phyloP scores from a whole-genome alignment of 2,888 invertebrate species.

The Salticus scenicus region DNA sequence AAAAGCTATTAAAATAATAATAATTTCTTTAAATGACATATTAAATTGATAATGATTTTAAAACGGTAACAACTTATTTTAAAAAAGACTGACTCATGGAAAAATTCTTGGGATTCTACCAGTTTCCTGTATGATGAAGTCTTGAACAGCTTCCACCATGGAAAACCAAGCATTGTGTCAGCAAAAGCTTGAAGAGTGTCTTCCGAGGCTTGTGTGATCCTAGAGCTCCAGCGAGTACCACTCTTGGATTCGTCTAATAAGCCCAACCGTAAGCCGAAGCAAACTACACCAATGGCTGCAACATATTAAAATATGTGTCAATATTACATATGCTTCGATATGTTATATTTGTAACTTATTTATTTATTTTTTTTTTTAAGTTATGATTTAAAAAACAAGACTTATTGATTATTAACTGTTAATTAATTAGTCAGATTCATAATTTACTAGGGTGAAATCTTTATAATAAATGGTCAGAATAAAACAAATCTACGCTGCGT shows the following conservation, averaged over 20 bases:
- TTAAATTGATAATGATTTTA: too few relatives aligned
- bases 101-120: conserved; percentile 78
- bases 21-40: neutral
- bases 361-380: too few relatives aligned
- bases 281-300: conserved; percentile 79
- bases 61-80: too few relatives aligned
- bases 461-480: too few relatives aligned
- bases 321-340: too few relatives aligned
- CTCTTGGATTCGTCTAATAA: conserved; percentile 74
- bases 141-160: conserved; percentile 78
- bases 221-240: neutral
- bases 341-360: too few relatives aligned
- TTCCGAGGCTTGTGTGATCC: conserved; percentile 75
- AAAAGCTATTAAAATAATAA: conserved; percentile 26
- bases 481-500: too few relatives aligned
- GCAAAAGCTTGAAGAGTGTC: conserved; percentile 78
- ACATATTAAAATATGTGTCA: neutral
- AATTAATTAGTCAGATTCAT: too few relatives aligned
- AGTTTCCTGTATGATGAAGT: conserved; percentile 78
- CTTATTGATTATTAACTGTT: too few relatives aligned
- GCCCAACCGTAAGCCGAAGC: conserved; percentile 78
- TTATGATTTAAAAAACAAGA: too few relatives aligned
- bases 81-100: conserved; percentile 75
- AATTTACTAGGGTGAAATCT: too few relatives aligned
- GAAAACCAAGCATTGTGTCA: conserved; percentile 77